phyloP scores from a whole-genome alignment of 2,113 vertebrate genomes.

The Ornithorhynchus anatinus region DNA sequence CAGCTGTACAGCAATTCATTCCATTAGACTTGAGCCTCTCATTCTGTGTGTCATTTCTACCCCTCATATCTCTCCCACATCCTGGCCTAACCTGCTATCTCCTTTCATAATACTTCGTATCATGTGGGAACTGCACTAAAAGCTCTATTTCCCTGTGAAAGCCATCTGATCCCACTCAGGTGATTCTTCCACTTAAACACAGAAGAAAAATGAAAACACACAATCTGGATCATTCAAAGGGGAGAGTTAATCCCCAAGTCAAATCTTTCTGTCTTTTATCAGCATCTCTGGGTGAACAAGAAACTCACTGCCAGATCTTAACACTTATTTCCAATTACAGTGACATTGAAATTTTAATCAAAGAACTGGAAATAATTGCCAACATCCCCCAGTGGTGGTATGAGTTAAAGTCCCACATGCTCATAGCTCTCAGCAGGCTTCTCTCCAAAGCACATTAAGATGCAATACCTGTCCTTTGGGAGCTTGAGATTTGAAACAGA shows the following conservation, averaged over 20 bases:
- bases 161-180: not conserved
- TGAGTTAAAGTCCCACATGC: too few species aligned
- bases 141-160: not conserved
- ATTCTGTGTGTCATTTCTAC: not conserved
- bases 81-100: not conserved
- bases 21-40: not conserved
- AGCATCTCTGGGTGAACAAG: not conserved
- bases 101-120: accelerated
- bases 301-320: not conserved
- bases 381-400: too few species aligned
- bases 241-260: not conserved
- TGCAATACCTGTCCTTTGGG: too few species aligned
- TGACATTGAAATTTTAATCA: not conserved
- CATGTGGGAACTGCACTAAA: not conserved
- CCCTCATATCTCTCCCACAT: accelerated
- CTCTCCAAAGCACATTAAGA: too few species aligned
- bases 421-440: too few species aligned
- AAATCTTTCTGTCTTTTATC: not conserved
- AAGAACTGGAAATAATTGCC: not conserved
- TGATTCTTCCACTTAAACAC: not conserved
- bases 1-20: accelerated
- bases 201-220: not conserved
- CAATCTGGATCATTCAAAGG: too few species aligned
- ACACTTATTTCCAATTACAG: not conserved
- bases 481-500: too few species aligned